Evolutionary conservation across 1,140 invertebrate species (phyloP), one percentile per base, ranked within the genome.

Genomic region (Anastrepha obliqua): DNA sequence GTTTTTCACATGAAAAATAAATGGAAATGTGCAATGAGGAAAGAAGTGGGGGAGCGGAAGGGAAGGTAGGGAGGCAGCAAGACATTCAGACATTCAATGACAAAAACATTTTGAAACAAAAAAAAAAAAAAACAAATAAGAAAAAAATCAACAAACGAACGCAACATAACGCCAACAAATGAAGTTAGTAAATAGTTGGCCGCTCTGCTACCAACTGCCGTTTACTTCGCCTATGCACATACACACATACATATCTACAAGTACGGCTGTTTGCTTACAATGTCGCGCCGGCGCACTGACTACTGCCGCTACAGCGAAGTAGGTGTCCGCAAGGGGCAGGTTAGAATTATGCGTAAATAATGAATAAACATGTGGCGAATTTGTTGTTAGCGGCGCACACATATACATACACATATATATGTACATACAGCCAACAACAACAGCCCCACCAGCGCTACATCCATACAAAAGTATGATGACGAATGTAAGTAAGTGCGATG

Each of bases 331-430:
- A 81, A 81, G 47, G 74, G 74, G 44, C 47, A 55, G 55, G 74
- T 81, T 81, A 81, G 74, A 81, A 81, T 81, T 81, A 81, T 81
- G 74, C 74, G 74, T 81, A 81, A 81, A 81, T 81, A 81, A 81
- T 81, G 74, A 81, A 81, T 81, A 81, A 81, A 81, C 74, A 81
- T 81, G 47, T 11, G 74, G 20, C 51, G 74, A 81, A 81, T 81
- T 81, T 81, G 74, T 81, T 81, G 74, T 55, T 81, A 20, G 74
- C 39, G 20, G 11, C 70, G 20, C 44, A 78, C 70, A 78, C 70
- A 78, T 44, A 55, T 5, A 55, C 47, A 9, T 0, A 3, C 44
- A 78, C n/a, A n/a, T 47, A 58, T 11, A 29, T 15, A 81, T 55
- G 44, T 20, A 29, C 64, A 5, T 39, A 39, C n/a, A 67, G 1